Evolutionary conservation across 2,113 vertebrate genomes (phyloP), one percentile per base, ranked within the genome.

Genomic region (rabbit (Oryctolagus cuniculus)): DNA sequence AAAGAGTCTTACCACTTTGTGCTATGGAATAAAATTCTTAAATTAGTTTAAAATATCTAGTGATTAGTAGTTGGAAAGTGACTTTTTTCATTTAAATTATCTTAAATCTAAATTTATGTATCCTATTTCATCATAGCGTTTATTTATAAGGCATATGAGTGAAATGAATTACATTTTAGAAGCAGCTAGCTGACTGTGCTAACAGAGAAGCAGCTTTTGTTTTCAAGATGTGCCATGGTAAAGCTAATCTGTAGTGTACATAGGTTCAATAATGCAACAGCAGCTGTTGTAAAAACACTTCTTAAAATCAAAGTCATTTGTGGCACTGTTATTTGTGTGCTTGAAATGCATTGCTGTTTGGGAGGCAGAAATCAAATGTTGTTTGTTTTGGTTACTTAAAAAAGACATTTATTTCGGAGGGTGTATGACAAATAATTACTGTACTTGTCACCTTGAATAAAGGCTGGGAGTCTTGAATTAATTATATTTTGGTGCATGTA

Each of bases 91-190:
- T 10, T 80, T 75, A 83, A 80, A 80, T 93, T 58, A 72, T 92
- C 83, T 94, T 87, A 90, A 96, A 82, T 89, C 94, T 74, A 94
- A 61, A 94, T 98, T 78, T 83, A 75, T 95, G 53, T 95, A 97
- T 97, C 34, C 25, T 66, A 49, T 97, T 95, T 96, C 61, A 89
- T 16, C 80, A 36, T 93, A 74, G 85, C 58, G 61, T 24, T 84
- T 92, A 94, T 96, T 95, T 87, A 93, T 88, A 95, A 87, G n/a
- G 13, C 17, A 87, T 95, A 74, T 96, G 72, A 90, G 63, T 96
- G 44, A 98, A 97, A 97, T 87, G 95, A 96, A 97, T 95, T 97
- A 74, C 78, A 95, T 86, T 97, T 98, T 91, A 96, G 88, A 96
- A 95, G 63, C 38, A 95, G 51, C 79, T 91, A 92, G 75, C 83